Evolutionary conservation across 2,113 vertebrate genomes (phyloP).

Genomic region (Poeciliopsis occidentalis): DNA sequence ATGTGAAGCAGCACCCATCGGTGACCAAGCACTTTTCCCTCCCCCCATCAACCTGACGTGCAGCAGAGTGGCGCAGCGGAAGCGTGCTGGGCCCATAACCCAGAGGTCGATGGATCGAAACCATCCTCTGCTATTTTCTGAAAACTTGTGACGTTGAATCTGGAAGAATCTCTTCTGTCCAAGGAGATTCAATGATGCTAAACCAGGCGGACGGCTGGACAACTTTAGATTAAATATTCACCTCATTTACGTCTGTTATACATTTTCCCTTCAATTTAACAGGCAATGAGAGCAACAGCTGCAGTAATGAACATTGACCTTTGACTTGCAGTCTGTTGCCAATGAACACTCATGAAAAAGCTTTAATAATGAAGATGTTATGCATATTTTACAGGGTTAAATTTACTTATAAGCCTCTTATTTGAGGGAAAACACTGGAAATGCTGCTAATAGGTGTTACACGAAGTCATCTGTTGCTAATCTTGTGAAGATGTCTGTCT

Average conservation of each 20-base stretch:
- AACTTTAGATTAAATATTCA: slow-evolving; percentile 45
- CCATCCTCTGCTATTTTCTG: slow-evolving; percentile 81
- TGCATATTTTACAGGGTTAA: not conserved
- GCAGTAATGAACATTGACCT: slow-evolving; percentile 10
- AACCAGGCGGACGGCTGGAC: not conserved
- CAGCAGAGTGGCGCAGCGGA: slow-evolving; percentile 84
- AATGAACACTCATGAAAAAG: not conserved
- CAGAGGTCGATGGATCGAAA: slow-evolving; percentile 88
- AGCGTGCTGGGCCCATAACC: slow-evolving; percentile 87
- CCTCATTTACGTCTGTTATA: slow-evolving; percentile 38
- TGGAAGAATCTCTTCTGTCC: not conserved
- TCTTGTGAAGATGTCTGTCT: slow-evolving; percentile 26
- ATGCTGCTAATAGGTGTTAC: not conserved
- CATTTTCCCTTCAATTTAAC: slow-evolving; percentile 32
- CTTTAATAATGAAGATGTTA: not conserved
- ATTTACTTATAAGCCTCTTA: not conserved
- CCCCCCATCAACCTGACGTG: too few species aligned
- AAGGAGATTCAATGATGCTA: not conserved
- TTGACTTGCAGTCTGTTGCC: slow-evolving; percentile 8
- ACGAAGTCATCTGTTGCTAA: slow-evolving; percentile 7
- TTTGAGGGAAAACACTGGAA: not conserved
- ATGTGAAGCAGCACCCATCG: slow-evolving; percentile 47
- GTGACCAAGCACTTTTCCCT: not conserved
- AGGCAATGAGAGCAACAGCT: slow-evolving; percentile 15
- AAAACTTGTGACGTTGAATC: not conserved